Conservation (phyloP, 1,140 invertebrate species). For the Druon quercuslanigerum region DNA sequence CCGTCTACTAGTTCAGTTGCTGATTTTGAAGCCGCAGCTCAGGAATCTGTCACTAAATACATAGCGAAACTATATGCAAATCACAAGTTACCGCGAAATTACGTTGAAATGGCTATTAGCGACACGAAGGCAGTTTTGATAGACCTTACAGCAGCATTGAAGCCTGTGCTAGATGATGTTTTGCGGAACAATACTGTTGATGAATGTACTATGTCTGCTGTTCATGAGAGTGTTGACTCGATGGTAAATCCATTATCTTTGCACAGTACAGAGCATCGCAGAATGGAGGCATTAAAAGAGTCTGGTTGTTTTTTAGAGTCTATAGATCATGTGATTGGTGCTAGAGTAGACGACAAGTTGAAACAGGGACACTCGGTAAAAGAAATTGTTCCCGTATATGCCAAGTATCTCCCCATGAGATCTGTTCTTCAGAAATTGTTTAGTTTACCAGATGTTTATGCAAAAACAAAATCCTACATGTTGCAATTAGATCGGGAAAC, state of each 20-base stretch:
- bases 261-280: too few relatives aligned
- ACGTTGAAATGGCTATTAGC: background rate
- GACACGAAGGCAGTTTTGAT: background rate
- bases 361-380: background rate
- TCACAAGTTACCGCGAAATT: background rate
- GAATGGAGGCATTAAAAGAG: too few relatives aligned
- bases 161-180: background rate
- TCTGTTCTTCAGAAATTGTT: background rate
- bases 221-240: background rate
- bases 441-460: background rate
- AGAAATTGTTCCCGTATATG: constrained; percentile 2
- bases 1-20: too few relatives aligned
- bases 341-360: background rate
- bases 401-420: background rate
- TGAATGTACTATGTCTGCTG: background rate
- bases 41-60: too few relatives aligned
- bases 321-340: background rate
- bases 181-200: background rate
- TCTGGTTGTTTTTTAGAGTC: too few relatives aligned
- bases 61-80: too few relatives aligned
- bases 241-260: too few relatives aligned
- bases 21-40: too few relatives aligned
- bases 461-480: too few relatives aligned
- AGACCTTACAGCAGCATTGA: constrained; percentile 8
- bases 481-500: background rate